These are phyloP conservation scores for Dermatophagoides farinae DNA, from an alignment of 1,140 invertebrate species.

Conservation along the genomic window DNA sequence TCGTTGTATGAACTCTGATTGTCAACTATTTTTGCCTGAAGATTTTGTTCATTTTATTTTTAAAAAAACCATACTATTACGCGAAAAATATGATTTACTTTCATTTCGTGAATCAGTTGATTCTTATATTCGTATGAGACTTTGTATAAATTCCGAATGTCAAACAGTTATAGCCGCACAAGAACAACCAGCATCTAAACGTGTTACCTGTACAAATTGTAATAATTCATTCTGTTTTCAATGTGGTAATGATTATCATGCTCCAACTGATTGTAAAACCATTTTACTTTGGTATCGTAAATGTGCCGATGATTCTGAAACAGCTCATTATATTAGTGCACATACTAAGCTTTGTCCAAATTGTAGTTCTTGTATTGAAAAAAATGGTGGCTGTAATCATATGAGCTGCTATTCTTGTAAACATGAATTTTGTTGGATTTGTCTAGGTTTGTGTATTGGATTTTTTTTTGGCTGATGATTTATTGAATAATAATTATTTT, in stretches of 20 bases:
- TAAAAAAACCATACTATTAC: conserved; percentile 39
- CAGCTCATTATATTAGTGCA: conserved; percentile 81
- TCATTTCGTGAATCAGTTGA: conserved; percentile 89
- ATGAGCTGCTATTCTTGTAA: conserved; percentile 58
- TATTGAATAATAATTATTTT: conserved; percentile 25
- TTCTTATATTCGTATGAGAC: conserved; percentile 62
- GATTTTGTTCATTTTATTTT: conserved; percentile 76
- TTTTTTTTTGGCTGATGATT: conserved; percentile 86
- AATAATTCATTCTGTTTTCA: conserved; percentile 64
- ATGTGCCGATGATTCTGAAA: conserved; percentile 97
- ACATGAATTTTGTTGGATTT: conserved; percentile 55
- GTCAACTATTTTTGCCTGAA: conserved; percentile 73
- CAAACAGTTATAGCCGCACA: conserved; percentile 56
- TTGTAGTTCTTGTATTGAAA: conserved; percentile 50
- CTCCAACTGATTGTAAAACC: conserved; percentile 84
- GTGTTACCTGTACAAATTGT: conserved; percentile 51
- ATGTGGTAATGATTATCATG: conserved; percentile 91
- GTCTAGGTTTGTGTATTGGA: conserved; percentile 29
- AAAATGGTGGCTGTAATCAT: conserved; percentile 56
- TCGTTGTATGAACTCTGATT: conserved; percentile 86
- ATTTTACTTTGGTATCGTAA: conserved; percentile 96
- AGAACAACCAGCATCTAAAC: conserved; percentile 47
- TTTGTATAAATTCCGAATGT: conserved; percentile 93
- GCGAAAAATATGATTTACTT: conserved; percentile 83
- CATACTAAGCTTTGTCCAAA: conserved; percentile 52